These are phyloP conservation scores for Drosophila tropicalis DNA, from an alignment of 1,140 invertebrate species.

Conservation along the genomic window DNA sequence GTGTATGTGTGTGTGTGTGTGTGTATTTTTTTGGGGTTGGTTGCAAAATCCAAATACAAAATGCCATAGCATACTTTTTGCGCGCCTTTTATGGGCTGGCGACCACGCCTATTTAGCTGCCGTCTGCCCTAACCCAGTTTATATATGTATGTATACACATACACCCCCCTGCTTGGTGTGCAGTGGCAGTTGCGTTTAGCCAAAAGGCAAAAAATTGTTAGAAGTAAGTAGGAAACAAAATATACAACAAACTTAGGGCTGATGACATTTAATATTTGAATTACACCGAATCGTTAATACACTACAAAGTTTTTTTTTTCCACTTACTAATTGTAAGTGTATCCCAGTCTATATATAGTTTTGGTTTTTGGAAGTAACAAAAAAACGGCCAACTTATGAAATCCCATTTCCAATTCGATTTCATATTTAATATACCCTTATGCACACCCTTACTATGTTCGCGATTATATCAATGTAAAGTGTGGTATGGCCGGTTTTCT, in stretches of 20 bases:
- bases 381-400: no score
- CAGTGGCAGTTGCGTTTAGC: slow-evolving; percentile 37
- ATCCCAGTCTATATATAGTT: not conserved
- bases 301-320: not conserved
- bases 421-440: not conserved
- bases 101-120: slow-evolving; percentile 27
- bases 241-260: not conserved
- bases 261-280: not conserved
- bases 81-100: slow-evolving; percentile 28
- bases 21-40: slow-evolving; percentile 34
- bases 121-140: slow-evolving; percentile 52
- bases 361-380: no score
- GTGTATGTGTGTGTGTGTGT: slow-evolving; percentile 24
- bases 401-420: no score
- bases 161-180: slow-evolving; percentile 9
- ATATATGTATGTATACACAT: slow-evolving; percentile 22
- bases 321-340: no score
- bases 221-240: not conserved
- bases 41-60: slow-evolving; percentile 63
- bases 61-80: slow-evolving; percentile 75
- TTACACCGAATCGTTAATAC: not conserved
- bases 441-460: not conserved
- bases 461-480: slow-evolving; percentile 4
- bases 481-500: not conserved
- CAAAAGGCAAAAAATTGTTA: slow-evolving; percentile 11